phyloP scores from a whole-genome alignment of 2,113 vertebrate genomes.

The Pseudorectes ferrugineus region DNA sequence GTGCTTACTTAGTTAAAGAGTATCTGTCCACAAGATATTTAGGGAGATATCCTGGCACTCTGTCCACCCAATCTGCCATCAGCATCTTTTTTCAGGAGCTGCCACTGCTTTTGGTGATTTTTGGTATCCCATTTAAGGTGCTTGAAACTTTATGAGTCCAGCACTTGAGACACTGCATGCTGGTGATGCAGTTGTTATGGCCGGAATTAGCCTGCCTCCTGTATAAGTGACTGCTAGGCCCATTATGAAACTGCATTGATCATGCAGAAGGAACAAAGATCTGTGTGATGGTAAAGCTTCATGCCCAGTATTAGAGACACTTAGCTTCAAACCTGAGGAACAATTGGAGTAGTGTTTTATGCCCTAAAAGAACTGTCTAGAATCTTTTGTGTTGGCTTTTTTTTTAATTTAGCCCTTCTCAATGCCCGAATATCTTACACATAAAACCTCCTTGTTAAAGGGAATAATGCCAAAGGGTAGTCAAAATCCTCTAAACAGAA shows the following conservation, averaged over 20 bases:
- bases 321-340: background rate
- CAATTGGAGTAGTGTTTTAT: background rate
- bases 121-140: background rate
- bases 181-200: background rate
- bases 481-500: conserved; percentile 7
- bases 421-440: background rate
- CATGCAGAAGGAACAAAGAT: background rate
- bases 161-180: fast-evolving
- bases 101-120: background rate
- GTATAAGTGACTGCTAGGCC: background rate
- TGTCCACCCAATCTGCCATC: fast-evolving
- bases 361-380: background rate
- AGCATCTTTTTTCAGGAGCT: background rate
- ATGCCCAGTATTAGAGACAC: background rate
- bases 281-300: background rate
- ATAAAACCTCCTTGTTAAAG: conserved; percentile 17
- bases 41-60: background rate
- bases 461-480: background rate
- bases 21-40: background rate
- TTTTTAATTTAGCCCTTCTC: background rate
- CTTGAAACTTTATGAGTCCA: background rate
- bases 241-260: background rate
- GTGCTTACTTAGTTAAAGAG: background rate
- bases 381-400: background rate
- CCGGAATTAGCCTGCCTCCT: background rate